A percentile compares a stretch with the other conserved stretches of the same genome.
Conservation (phyloP, 1,140 invertebrate genomes). For the Nomia melanderi region DNA sequence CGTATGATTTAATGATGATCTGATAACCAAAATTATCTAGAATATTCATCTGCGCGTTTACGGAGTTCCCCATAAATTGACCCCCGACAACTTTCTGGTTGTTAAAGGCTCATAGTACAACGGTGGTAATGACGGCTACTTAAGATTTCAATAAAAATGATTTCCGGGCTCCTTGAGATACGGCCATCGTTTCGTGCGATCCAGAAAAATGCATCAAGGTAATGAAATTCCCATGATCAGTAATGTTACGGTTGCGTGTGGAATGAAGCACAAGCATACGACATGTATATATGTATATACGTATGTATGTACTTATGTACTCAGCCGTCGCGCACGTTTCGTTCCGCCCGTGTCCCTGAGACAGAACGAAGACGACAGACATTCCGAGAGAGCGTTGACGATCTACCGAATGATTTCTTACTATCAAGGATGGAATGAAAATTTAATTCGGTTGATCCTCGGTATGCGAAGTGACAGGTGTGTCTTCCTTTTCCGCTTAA, state of each 20-base stretch:
- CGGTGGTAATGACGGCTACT: slow-evolving; percentile 25
- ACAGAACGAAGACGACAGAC: slow-evolving; percentile 15
- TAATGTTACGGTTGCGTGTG: slow-evolving; percentile 16
- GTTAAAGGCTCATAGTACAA: not conserved
- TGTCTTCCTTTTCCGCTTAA: not conserved
- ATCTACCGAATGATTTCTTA: not conserved
- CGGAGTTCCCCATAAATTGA: slow-evolving; percentile 1
- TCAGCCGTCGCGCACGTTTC: too few relatives aligned
- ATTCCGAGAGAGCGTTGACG: not conserved
- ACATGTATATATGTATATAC: too few relatives aligned
- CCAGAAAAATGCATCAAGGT: slow-evolving; percentile 76
- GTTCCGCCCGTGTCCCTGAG: slow-evolving; percentile 24
- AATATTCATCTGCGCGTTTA: not conserved
- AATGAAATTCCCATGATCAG: slow-evolving; percentile 59
- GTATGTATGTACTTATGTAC: too few relatives aligned
- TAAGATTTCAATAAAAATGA: slow-evolving; percentile 57
- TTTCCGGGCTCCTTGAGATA: slow-evolving; percentile 70
- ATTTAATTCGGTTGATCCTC: not conserved
- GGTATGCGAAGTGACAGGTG: too few relatives aligned
- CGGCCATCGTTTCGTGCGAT: slow-evolving; percentile 62
- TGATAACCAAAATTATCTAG: not conserved
- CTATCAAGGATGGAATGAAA: not conserved
- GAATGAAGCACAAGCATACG: slow-evolving; percentile 4
- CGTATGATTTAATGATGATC: not conserved
- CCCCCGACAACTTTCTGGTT: not conserved